Evolutionary conservation across 1,140 invertebrate species (phyloP).

Genomic region (Drosophila repletoides): DNA sequence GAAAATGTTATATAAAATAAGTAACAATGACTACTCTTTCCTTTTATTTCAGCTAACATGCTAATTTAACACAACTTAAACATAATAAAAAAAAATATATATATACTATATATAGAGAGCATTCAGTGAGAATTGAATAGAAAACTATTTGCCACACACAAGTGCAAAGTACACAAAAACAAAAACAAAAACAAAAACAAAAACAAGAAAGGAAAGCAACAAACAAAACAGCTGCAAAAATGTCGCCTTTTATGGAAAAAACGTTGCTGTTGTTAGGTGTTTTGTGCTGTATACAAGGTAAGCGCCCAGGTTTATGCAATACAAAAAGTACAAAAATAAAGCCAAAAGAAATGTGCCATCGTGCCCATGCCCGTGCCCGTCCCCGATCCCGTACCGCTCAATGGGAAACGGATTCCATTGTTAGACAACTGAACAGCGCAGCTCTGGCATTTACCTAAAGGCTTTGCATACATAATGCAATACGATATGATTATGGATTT

Average conservation of each 20-base stretch:
- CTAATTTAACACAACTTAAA: conserved; percentile 24
- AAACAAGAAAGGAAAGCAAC: conserved; percentile 18
- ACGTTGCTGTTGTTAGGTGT: conserved; percentile 65
- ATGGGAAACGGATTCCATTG: conserved; percentile 5
- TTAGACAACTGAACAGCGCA: conserved; percentile 19
- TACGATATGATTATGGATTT: conserved; percentile 20
- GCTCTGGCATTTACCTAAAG: conserved; percentile 6
- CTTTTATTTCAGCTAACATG: conserved; percentile 20
- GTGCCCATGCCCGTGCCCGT: too few species aligned
- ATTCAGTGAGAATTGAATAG: conserved; percentile 6
- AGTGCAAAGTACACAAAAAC: conserved; percentile 4
- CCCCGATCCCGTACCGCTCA: too few species aligned
- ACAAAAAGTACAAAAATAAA: conserved; percentile 23
- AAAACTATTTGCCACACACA: conserved; percentile 5
- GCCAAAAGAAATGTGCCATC: neutral
- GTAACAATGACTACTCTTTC: too few species aligned
- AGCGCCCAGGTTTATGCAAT: conserved; percentile 43
- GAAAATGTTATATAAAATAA: too few species aligned
- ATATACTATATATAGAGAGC: too few species aligned
- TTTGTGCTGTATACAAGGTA: conserved; percentile 78
- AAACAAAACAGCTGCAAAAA: conserved; percentile 38
- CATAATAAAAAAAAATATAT: neutral
- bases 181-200: conserved; percentile 4
- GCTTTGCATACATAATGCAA: conserved; percentile 13
- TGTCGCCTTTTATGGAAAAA: conserved; percentile 77